phyloP scores from a whole-genome alignment of 2,888 invertebrate genomes.

The Magallana nippona region DNA sequence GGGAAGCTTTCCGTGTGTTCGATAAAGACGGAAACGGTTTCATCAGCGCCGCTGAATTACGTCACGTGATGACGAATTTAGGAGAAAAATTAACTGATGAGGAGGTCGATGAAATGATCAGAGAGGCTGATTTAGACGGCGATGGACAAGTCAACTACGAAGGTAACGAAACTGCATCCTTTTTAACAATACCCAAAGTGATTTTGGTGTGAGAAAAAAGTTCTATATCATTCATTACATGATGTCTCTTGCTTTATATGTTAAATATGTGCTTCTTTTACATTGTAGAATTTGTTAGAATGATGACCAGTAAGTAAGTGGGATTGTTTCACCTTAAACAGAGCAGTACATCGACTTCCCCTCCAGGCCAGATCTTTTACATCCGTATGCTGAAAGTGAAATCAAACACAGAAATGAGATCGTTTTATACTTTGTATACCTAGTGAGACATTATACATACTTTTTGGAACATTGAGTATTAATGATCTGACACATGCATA shows the following conservation, averaged over 20 bases:
- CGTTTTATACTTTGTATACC: no score
- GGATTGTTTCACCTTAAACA: not conserved
- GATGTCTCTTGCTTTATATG: no score
- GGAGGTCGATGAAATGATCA: constrained; percentile 99
- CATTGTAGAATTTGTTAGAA: not conserved
- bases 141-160: constrained; percentile 99
- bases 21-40: constrained; percentile 99
- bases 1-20: constrained; percentile 98
- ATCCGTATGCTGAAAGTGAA: no score
- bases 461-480: no score
- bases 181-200: not conserved
- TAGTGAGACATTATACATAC: no score
- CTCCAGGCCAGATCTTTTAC: no score
- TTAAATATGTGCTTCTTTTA: not conserved
- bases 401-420: no score
- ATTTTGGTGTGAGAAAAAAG: not conserved
- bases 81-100: constrained; percentile 99
- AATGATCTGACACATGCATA: no score
- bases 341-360: no score
- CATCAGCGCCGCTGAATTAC: constrained; percentile 98
- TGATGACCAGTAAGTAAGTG: not conserved
- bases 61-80: constrained; percentile 99
- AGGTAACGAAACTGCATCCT: not conserved
- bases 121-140: constrained; percentile 99
- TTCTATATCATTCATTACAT: not conserved